A percentile compares a stretch with the other conserved stretches of the same genome.
These are phyloP conservation scores for Athalia cordata DNA, from an alignment of 2,888 invertebrate species.

Conservation along the genomic window DNA sequence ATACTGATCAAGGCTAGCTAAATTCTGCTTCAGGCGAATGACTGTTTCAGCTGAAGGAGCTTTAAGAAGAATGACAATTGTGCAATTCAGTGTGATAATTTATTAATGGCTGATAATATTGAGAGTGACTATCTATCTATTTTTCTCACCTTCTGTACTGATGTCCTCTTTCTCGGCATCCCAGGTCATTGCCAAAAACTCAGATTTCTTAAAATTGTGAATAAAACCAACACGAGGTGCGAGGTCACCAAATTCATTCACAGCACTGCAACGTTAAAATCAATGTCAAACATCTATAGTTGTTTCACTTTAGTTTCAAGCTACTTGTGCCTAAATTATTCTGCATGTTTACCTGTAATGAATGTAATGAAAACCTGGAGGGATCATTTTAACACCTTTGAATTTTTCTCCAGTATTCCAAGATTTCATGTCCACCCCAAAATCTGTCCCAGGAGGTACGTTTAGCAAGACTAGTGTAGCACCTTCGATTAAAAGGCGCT, in stretches of 20 bases:
- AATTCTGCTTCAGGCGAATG: conserved; percentile 80
- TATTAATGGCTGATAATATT: neutral
- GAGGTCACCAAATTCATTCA: conserved; percentile 74
- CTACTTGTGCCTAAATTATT: neutral
- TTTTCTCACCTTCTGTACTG: conserved; percentile 72
- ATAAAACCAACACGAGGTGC: conserved; percentile 87
- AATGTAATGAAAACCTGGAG: conserved; percentile 95
- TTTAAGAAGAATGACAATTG: conserved; percentile 46
- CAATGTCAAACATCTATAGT: neutral
- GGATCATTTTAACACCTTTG: conserved; percentile 98
- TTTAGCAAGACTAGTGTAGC: conserved; percentile 89
- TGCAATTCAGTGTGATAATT: too few species aligned
- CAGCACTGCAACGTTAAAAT: conserved; percentile 70
- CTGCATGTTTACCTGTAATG: conserved; percentile 83
- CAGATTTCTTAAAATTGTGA: conserved; percentile 87
- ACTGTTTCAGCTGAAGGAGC: conserved; percentile 81
- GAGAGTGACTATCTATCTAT: neutral
- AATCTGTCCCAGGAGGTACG: conserved; percentile 93
- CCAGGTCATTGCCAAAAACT: conserved; percentile 93
- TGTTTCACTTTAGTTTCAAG: neutral
- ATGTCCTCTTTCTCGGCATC: conserved; percentile 86
- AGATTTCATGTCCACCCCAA: conserved; percentile 95
- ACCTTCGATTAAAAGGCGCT: conserved; percentile 85
- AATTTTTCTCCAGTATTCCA: conserved; percentile 96
- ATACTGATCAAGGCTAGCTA: conserved; percentile 84